Evolutionary conservation across 1,140 invertebrate species (phyloP), one percentile per base, ranked within the genome.

Genomic region (Aradophagus sp.): DNA sequence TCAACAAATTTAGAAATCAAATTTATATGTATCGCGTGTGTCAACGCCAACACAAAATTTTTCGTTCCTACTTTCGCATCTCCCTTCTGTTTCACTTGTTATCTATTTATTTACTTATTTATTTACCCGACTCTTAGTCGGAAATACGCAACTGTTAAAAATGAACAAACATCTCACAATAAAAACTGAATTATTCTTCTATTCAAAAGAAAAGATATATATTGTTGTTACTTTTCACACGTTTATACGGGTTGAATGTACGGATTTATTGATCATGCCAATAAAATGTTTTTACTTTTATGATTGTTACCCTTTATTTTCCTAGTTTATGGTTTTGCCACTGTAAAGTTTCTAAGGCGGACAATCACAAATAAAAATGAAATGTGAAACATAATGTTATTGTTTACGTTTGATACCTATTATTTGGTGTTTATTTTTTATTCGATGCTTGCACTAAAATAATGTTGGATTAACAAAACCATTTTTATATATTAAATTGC

Each of bases 261-360:
- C 52, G 44, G 32, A 62, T n/a, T 20, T 27, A 38, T 32, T 50
- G 36, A 56, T 41, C 48, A 58, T 52, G 42, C n/a, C 42, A 70
- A 70, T 70, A 70, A 70, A 70, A 62, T 62, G 34, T 70, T 70
- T 70, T 62, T 70, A 70, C 58, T 70, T 70, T 70, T 70, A 70
- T 34, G 42, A 29, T 29, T 61, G 44, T 50, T 19, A 23, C 13
- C 35, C 58, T 23, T 56, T 70, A 39, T 41, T 62, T 62, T 50
- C 35, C 48, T 34, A 13, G 42, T 2, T 35, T 29, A n/a, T 27
- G n/a, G 45, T 52, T 52, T 36, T 39, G 42, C 39, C 34, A 42
- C 8, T 11, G 13, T 4, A 1, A 13, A 27, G 20, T 29, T 29
- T 44, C 1, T 0, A 16, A 17, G 6, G 20, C 20, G 4, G 20